phyloP scores from a whole-genome alignment of 2,888 invertebrate species.

The Acrobeloides nanus region DNA sequence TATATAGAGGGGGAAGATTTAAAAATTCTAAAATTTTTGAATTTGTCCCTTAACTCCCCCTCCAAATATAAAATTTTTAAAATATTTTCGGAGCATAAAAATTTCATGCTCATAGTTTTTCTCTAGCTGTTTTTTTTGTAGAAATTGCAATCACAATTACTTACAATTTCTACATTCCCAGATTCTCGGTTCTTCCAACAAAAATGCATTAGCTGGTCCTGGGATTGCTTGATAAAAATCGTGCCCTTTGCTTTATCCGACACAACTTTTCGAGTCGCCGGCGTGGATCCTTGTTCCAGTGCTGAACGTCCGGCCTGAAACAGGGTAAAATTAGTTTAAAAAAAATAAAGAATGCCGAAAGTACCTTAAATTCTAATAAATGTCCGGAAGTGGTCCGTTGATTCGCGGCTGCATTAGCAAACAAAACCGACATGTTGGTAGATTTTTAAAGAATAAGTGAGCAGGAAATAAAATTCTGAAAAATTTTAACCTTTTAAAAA shows the following conservation, averaged over 20 bases:
- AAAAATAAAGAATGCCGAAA: background rate
- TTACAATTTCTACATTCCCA: too few species aligned
- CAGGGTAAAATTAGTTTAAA: slow-evolving; percentile 13
- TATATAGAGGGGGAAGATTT: too few species aligned
- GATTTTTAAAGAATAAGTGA: background rate
- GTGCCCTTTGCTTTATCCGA: slow-evolving; percentile 71
- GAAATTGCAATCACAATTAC: too few species aligned
- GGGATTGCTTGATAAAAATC: slow-evolving; percentile 87
- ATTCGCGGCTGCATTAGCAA: slow-evolving; percentile 22
- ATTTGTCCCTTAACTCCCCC: too few species aligned
- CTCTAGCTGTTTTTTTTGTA: too few species aligned
- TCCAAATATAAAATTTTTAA: too few species aligned
- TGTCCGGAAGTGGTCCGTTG: slow-evolving; percentile 13
- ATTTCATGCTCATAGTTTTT: too few species aligned
- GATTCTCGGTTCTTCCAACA: slow-evolving; percentile 97
- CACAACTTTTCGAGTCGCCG: slow-evolving; percentile 50
- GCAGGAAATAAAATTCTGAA: too few species aligned
- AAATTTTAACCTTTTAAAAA: too few species aligned
- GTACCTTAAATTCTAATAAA: slow-evolving; percentile 29
- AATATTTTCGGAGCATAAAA: too few species aligned
- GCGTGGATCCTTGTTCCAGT: slow-evolving; percentile 34
- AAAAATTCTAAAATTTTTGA: too few species aligned
- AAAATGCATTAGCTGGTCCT: slow-evolving; percentile 95
- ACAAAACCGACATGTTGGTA: slow-evolving; percentile 26
- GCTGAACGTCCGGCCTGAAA: slow-evolving; percentile 39